A percentile compares a stretch with the other conserved stretches of the same genome.
Conservation (phyloP, 92 coral and sea anemone genomes). For the Muricea muricata region DNA sequence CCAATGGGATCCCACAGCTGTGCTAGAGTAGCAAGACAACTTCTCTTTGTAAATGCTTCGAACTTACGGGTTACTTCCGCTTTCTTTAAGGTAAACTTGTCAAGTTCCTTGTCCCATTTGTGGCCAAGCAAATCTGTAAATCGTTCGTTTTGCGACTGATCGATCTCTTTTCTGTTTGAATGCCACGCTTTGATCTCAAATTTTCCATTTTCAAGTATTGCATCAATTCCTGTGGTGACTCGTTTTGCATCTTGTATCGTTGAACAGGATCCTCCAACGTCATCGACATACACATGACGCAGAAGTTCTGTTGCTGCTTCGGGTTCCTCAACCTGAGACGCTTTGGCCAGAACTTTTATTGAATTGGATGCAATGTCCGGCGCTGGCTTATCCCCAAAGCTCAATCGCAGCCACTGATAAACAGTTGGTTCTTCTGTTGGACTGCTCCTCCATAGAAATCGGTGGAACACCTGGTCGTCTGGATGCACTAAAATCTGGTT, state of each 20-base stretch:
- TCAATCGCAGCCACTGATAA: slow-evolving; percentile 68
- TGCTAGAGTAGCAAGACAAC: slow-evolving; percentile 57
- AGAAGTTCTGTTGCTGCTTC: slow-evolving; percentile 67
- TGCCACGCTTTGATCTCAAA: slow-evolving; percentile 14
- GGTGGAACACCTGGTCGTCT: slow-evolving; percentile 69
- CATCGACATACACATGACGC: slow-evolving; percentile 64
- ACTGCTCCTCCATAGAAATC: slow-evolving; percentile 69
- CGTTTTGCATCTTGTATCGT: slow-evolving; percentile 44
- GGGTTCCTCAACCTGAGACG: slow-evolving; percentile 48
- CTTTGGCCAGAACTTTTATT: slow-evolving; percentile 59
- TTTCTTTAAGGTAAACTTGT: background rate
- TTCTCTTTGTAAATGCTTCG: slow-evolving; percentile 43
- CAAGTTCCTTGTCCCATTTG: background rate
- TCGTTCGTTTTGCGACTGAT: background rate
- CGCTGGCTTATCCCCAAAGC: slow-evolving; percentile 76
- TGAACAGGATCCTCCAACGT: slow-evolving; percentile 61
- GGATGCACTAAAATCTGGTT: slow-evolving; percentile 70
- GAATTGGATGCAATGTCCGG: slow-evolving; percentile 67
- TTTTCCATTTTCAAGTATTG: slow-evolving; percentile 36
- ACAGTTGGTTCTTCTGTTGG: slow-evolving; percentile 51
- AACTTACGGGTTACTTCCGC: background rate
- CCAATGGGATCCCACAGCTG: slow-evolving; percentile 79
- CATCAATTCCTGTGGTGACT: slow-evolving; percentile 58
- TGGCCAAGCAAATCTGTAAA: background rate
- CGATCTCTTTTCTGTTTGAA: background rate